A percentile compares a stretch with the other conserved stretches of the same genome.
Evolutionary conservation across 2,888 invertebrate genomes (phyloP).

Genomic region (Emmelina monodactyla): DNA sequence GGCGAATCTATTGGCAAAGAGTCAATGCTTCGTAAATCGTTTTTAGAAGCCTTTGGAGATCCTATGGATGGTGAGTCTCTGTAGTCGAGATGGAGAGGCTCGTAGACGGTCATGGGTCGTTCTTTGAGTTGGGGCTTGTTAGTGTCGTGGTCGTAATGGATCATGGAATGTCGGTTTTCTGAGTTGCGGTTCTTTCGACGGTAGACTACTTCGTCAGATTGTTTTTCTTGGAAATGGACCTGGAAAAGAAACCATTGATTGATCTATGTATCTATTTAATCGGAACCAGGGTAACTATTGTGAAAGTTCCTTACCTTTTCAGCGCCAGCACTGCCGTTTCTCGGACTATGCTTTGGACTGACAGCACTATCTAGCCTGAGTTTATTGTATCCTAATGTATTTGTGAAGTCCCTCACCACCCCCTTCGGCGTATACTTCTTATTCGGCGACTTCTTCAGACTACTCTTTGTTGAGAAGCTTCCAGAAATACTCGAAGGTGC

Average conservation of each 20-base stretch:
- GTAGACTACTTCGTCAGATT: constrained; percentile 41
- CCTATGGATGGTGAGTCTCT: constrained; percentile 47
- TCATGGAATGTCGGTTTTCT: constrained; percentile 60
- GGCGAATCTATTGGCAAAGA: constrained; percentile 54
- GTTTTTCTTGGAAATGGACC: constrained; percentile 55
- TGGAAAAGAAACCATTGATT: too few species aligned
- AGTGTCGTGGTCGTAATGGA: constrained; percentile 53
- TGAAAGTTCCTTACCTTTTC: constrained; percentile 37
- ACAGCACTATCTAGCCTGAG: constrained; percentile 54
- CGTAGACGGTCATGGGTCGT: constrained; percentile 51
- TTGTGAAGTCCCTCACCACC: constrained; percentile 35
- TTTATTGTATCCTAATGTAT: constrained; percentile 53
- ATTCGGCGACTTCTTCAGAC: constrained; percentile 46
- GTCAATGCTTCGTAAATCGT: constrained; percentile 46
- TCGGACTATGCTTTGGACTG: constrained; percentile 56
- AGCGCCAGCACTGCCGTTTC: constrained; percentile 26
- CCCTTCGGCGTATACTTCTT: constrained; percentile 46
- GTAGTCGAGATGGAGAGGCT: constrained; percentile 52
- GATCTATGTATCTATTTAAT: too few species aligned
- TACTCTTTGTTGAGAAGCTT: constrained; percentile 50
- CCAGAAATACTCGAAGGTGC: constrained; percentile 51
- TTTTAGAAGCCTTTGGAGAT: constrained; percentile 51
- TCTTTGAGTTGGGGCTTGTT: constrained; percentile 49
- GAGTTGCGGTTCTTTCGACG: constrained; percentile 44
- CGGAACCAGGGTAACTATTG: too few species aligned